Conservation (phyloP, 1,140 invertebrate species). For the Drosophila littoralis region DNA sequence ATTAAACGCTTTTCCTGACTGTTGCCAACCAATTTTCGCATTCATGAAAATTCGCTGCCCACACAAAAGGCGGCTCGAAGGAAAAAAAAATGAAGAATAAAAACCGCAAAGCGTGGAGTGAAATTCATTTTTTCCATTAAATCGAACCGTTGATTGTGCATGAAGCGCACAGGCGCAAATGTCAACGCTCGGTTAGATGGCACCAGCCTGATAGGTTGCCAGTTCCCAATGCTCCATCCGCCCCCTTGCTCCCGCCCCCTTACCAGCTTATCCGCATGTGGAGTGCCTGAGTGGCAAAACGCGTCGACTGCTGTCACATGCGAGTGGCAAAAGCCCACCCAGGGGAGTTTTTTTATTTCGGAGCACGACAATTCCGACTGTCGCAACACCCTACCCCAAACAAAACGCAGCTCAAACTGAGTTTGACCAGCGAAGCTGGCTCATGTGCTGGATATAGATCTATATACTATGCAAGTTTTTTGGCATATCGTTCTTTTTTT, state of each 20-base stretch:
- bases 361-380: conserved; percentile 26
- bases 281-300: conserved; percentile 43
- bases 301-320: conserved; percentile 45
- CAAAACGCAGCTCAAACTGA: conserved; percentile 7
- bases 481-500: conserved; percentile 25
- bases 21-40: conserved; percentile 54
- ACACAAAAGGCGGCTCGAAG: conserved; percentile 59
- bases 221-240: background rate
- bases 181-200: conserved; percentile 78
- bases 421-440: conserved; percentile 23
- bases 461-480: background rate
- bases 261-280: conserved; percentile 7
- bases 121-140: conserved; percentile 83
- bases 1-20: conserved; percentile 68
- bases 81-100: conserved; percentile 21
- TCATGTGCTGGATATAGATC: conserved; percentile 2
- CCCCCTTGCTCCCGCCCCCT: background rate
- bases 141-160: conserved; percentile 79
- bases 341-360: conserved; percentile 37
- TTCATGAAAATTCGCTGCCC: conserved; percentile 62
- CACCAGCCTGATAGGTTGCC: conserved; percentile 70
- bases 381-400: conserved; percentile 27
- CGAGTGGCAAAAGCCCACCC: conserved; percentile 34
- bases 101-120: conserved; percentile 64
- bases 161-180: conserved; percentile 77